phyloP scores from a whole-genome alignment of 2,888 invertebrate genomes.

The Sicus ferrugineus region DNA sequence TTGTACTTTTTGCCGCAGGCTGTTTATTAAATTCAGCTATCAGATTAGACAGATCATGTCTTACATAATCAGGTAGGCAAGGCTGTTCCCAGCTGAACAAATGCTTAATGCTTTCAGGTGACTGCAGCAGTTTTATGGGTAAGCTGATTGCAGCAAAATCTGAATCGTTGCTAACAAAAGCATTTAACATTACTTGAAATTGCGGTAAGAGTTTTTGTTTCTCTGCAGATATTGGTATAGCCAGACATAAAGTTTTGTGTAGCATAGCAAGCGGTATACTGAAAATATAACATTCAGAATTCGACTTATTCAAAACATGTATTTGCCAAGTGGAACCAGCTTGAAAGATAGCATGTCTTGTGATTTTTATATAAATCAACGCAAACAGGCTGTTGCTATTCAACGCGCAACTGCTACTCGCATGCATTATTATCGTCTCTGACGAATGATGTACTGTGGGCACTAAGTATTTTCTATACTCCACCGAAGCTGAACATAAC shows the following conservation, averaged over 20 bases:
- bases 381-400: slow-evolving; percentile 45
- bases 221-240: slow-evolving; percentile 44
- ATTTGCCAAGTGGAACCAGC: slow-evolving; percentile 51
- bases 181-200: slow-evolving; percentile 44
- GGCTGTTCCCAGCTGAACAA: not conserved
- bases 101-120: slow-evolving; percentile 2
- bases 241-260: slow-evolving; percentile 43
- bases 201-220: slow-evolving; percentile 41
- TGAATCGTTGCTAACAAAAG: slow-evolving; percentile 37
- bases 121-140: slow-evolving; percentile 26
- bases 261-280: slow-evolving; percentile 50
- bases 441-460: slow-evolving; percentile 23
- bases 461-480: slow-evolving; percentile 49
- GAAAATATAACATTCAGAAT: slow-evolving; percentile 40
- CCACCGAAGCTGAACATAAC: slow-evolving; percentile 44
- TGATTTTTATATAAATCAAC: slow-evolving; percentile 44
- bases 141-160: slow-evolving; percentile 40
- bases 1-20: not conserved
- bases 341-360: slow-evolving; percentile 43
- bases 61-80: not conserved
- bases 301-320: slow-evolving; percentile 41
- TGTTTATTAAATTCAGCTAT: not conserved
- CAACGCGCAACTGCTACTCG: slow-evolving; percentile 33
- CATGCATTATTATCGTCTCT: slow-evolving; percentile 40
- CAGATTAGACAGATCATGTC: not conserved